These are phyloP conservation scores for Willisornis vidua DNA, from an alignment of 2,113 vertebrate genomes.

Conservation along the genomic window DNA sequence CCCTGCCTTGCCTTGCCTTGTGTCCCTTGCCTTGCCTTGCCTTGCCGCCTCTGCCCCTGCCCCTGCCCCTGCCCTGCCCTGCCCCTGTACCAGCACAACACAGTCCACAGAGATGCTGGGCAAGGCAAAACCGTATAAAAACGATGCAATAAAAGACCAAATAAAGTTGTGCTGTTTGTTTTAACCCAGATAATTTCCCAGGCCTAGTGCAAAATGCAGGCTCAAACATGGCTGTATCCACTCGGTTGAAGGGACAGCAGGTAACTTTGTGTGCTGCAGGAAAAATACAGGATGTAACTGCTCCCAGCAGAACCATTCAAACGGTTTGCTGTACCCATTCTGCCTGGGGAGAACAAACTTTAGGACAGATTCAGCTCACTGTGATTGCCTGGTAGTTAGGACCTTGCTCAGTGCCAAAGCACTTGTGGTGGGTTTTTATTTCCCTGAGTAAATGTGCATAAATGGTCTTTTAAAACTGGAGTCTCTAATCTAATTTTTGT, in stretches of 20 bases:
- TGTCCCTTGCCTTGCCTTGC: too few species aligned
- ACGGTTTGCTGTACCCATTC: neutral
- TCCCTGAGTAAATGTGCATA: neutral
- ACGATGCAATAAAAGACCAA: neutral
- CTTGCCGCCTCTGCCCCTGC: too few species aligned
- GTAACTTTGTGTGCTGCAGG: neutral
- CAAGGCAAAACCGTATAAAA: neutral
- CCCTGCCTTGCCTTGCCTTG: too few species aligned
- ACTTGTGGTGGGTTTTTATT: neutral
- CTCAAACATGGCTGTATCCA: neutral
- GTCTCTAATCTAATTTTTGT: neutral
- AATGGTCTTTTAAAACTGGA: neutral
- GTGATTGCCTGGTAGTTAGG: neutral
- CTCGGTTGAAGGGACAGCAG: neutral
- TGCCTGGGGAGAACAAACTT: neutral
- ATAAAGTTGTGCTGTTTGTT: neutral
- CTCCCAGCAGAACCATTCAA: neutral
- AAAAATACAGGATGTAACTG: neutral
- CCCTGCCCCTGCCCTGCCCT: neutral
- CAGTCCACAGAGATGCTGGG: neutral
- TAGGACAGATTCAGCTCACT: neutral
- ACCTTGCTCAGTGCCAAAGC: neutral
- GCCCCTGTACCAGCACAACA: neutral
- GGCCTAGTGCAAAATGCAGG: neutral
- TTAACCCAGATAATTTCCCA: neutral